These are phyloP conservation scores for Phyllotreta cruciferae DNA, from an alignment of 2,888 invertebrate genomes.

Conservation along the genomic window DNA sequence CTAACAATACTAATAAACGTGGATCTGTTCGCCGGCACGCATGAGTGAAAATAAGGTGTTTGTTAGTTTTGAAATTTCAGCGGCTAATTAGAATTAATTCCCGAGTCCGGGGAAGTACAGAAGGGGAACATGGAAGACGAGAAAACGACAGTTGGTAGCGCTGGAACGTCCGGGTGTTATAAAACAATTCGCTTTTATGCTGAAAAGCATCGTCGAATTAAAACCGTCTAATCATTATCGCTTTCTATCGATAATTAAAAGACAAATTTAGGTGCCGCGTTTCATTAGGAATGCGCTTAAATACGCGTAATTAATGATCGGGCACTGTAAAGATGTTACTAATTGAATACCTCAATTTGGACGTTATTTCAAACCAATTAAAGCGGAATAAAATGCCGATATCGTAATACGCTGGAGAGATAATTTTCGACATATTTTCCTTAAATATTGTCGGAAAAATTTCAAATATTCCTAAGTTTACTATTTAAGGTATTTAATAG, in stretches of 20 bases:
- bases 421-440: neutral
- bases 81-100: neutral
- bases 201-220: slow-evolving; percentile 24
- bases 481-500: no score
- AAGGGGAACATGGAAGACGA: neutral
- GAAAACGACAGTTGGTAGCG: neutral
- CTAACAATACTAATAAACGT: slow-evolving; percentile 29
- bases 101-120: no score
- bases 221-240: slow-evolving; percentile 24
- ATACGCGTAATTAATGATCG: slow-evolving; percentile 18
- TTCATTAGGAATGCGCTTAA: slow-evolving; percentile 21
- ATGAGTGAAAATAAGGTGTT: slow-evolving; percentile 25
- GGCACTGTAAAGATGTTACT: slow-evolving; percentile 14
- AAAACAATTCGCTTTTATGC: slow-evolving; percentile 17
- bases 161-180: slow-evolving; percentile 24
- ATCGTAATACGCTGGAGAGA: slow-evolving; percentile 17
- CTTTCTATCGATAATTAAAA: slow-evolving; percentile 29
- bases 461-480: no score
- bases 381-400: slow-evolving; percentile 4
- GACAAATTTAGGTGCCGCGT: slow-evolving; percentile 26
- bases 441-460: no score
- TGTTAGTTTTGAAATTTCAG: slow-evolving; percentile 13
- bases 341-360: slow-evolving; percentile 27
- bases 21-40: slow-evolving; percentile 23
- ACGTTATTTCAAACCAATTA: slow-evolving; percentile 20